A percentile compares a stretch with the other conserved stretches of the same genome.
These are phyloP conservation scores for Drosophila ohnishii DNA, from an alignment of 1,140 invertebrate genomes.

Conservation along the genomic window DNA sequence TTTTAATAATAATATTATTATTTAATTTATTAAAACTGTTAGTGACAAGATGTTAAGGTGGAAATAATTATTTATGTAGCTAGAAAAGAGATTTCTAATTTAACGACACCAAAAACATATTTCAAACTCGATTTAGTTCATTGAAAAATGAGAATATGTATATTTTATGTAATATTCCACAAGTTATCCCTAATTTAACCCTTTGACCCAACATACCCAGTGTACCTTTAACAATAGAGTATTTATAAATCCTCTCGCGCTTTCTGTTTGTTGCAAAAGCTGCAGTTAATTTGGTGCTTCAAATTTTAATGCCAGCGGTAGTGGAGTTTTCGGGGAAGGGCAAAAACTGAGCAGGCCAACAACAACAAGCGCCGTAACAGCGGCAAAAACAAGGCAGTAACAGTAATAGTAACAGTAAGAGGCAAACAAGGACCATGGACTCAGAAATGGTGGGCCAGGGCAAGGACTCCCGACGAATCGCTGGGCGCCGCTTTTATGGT, in stretches of 20 bases:
- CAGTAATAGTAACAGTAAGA: slow-evolving; percentile 58
- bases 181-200: neutral
- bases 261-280: slow-evolving; percentile 61
- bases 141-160: neutral
- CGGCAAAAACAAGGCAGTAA: slow-evolving; percentile 55
- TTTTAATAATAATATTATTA: no score
- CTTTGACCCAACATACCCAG: neutral
- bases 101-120: neutral
- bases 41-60: no score
- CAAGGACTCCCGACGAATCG: slow-evolving; percentile 39
- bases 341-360: slow-evolving; percentile 30
- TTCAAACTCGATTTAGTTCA: neutral
- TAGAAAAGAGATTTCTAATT: neutral
- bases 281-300: slow-evolving; percentile 81
- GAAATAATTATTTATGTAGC: no score
- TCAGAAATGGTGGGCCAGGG: slow-evolving; percentile 60
- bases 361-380: no score
- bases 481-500: slow-evolving; percentile 72
- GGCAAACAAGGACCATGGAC: slow-evolving; percentile 61
- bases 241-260: slow-evolving; percentile 64
- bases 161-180: neutral
- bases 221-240: slow-evolving; percentile 33
- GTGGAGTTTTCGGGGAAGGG: slow-evolving; percentile 21
- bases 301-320: slow-evolving; percentile 68
- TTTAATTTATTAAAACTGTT: no score